phyloP scores from a whole-genome alignment of 2,113 vertebrate species.

The Pollimyrus isidori region DNA sequence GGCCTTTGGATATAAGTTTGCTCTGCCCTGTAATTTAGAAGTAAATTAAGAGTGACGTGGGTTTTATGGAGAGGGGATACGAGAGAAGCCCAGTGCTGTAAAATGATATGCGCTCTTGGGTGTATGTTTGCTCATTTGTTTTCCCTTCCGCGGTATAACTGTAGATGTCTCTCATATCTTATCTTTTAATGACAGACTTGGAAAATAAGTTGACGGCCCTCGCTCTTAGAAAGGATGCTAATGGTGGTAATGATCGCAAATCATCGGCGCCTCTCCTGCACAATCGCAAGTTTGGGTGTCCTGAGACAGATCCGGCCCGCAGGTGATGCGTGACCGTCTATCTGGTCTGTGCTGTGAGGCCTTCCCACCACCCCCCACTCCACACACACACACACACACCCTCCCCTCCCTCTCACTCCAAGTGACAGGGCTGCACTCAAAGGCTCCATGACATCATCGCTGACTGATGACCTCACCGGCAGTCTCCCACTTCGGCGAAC shows the following conservation, averaged over 20 bases:
- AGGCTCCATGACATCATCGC: constrained; percentile 56
- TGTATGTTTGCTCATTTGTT: constrained; percentile 17
- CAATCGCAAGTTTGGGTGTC: background rate
- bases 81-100: constrained; percentile 14
- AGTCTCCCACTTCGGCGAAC: constrained; percentile 36
- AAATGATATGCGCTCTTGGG: background rate
- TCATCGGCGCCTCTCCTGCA: background rate
- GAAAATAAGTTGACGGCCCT: background rate
- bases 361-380: background rate
- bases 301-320: background rate
- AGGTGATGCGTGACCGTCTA: background rate
- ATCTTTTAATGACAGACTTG: constrained; percentile 15
- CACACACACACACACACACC: background rate
- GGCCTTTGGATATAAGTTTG: constrained; percentile 30
- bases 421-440: constrained; percentile 47
- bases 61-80: constrained; percentile 1
- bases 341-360: background rate
- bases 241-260: background rate
- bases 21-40: constrained; percentile 28
- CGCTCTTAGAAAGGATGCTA: background rate
- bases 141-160: constrained; percentile 10
- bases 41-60: constrained; percentile 17
- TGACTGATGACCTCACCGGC: constrained; percentile 56
- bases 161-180: constrained; percentile 23
- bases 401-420: constrained; percentile 9